phyloP scores from a whole-genome alignment of 2,888 invertebrate species.

The Crematogaster levior region DNA sequence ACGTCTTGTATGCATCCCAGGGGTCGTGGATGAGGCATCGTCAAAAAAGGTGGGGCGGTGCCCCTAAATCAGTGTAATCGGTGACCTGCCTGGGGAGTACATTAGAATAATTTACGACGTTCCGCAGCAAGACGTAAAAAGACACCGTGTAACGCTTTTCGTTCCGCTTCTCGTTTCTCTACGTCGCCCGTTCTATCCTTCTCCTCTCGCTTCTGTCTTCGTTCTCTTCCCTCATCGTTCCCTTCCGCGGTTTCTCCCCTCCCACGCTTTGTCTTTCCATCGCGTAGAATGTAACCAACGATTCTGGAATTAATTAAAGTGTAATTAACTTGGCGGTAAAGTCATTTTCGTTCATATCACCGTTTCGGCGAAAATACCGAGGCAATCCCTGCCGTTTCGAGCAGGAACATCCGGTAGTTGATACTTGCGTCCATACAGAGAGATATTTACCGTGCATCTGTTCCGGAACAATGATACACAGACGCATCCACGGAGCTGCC shows the following conservation, averaged over 20 bases:
- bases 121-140: constrained; percentile 73
- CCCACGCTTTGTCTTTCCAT: background rate
- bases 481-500: constrained; percentile 29
- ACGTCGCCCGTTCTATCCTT: constrained; percentile 40
- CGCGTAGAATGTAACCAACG: background rate
- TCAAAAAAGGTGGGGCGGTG: constrained; percentile 79
- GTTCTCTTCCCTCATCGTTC: background rate
- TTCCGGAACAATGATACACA: constrained; percentile 33
- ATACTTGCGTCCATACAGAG: constrained; percentile 6
- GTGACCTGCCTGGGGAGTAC: constrained; percentile 81
- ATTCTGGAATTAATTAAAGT: background rate
- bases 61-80: constrained; percentile 83
- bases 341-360: background rate
- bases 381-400: background rate
- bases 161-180: constrained; percentile 54
- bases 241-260: background rate
- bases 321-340: constrained; percentile 4
- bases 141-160: constrained; percentile 64
- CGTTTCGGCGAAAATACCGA: background rate
- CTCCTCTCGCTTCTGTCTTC: background rate
- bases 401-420: background rate
- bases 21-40: constrained; percentile 81
- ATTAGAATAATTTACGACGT: constrained; percentile 82
- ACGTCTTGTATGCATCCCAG: constrained; percentile 80
- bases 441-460: constrained; percentile 28